These are phyloP conservation scores for Philotrypesis tridentata DNA, from an alignment of 1,140 invertebrate species.

Conservation along the genomic window DNA sequence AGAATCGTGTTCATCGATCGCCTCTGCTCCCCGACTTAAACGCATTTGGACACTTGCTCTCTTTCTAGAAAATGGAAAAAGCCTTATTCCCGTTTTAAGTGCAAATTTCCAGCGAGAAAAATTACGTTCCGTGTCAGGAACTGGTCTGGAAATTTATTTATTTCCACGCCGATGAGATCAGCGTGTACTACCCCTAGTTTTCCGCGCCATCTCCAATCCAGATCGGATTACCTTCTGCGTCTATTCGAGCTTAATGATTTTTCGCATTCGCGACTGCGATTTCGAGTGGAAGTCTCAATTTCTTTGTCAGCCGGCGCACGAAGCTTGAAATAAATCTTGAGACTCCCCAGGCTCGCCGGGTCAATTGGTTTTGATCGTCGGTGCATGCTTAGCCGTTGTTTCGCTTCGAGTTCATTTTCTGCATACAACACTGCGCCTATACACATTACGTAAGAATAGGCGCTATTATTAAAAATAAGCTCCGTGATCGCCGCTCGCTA, in stretches of 20 bases:
- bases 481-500: neutral
- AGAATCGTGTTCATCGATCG: conserved; percentile 36
- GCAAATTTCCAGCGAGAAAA: neutral
- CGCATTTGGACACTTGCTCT: conserved; percentile 21
- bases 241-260: neutral
- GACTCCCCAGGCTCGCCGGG: neutral
- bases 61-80: conserved; percentile 33
- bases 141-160: neutral
- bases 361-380: neutral
- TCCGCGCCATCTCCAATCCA: neutral
- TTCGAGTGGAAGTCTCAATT: neutral
- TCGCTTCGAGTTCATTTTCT: neutral
- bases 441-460: neutral
- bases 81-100: neutral
- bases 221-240: neutral
- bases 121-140: neutral
- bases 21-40: conserved; percentile 1
- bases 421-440: neutral
- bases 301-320: neutral
- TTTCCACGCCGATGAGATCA: neutral
- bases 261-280: neutral
- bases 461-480: neutral
- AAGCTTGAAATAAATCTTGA: neutral
- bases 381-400: conserved; percentile 1
- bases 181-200: neutral